Conservation (phyloP, 35 echinoderm and acorn worm species). For the Hemicentrotus pulcherrimus region DNA sequence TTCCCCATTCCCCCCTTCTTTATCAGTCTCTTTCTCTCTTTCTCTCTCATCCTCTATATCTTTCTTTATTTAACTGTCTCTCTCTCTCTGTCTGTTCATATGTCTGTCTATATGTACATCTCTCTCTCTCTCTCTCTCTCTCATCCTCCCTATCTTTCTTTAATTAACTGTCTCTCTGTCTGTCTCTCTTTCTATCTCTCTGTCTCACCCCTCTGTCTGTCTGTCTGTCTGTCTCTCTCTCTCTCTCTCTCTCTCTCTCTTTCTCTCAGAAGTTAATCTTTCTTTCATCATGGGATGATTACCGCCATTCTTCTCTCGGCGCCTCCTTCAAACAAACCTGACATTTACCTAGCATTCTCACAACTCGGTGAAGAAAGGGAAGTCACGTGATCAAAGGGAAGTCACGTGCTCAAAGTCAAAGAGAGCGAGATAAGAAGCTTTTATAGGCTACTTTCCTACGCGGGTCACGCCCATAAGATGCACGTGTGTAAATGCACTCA, state of each 20-base stretch:
- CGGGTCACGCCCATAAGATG: background rate
- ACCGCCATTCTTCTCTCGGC: background rate
- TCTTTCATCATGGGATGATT: background rate
- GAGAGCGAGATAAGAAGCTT: too few relatives aligned
- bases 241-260: background rate
- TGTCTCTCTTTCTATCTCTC: background rate
- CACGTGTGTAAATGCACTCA: background rate
- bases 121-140: background rate
- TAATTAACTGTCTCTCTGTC: background rate
- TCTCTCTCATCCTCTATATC: background rate
- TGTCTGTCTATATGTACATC: too few relatives aligned
- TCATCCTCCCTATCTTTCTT: background rate
- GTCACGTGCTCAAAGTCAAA: too few relatives aligned
- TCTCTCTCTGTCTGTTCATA: background rate
- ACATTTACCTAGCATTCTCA: background rate
- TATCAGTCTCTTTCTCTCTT: background rate
- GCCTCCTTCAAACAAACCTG: constrained; percentile 1
- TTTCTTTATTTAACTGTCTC: background rate
- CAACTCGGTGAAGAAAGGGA: background rate
- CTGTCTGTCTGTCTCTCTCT: background rate
- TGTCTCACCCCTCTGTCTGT: background rate
- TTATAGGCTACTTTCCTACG: background rate
- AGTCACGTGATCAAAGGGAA: background rate
- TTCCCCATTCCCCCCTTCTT: too few relatives aligned
- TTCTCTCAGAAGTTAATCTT: background rate